These are phyloP conservation scores for Teleiodes luculella DNA, from an alignment of 2,888 invertebrate genomes.

Conservation along the genomic window DNA sequence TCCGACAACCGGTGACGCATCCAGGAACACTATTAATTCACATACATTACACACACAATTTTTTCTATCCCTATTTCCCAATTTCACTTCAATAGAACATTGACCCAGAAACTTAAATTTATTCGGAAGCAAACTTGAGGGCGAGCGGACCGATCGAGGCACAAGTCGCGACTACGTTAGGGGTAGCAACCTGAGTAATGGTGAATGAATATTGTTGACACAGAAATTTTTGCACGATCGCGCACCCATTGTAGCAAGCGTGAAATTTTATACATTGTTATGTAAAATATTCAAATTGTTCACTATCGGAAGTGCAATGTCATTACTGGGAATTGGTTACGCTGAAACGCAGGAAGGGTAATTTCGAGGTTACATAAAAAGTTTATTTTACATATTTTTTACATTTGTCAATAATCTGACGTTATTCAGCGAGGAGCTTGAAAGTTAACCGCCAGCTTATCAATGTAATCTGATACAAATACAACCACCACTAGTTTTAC, in stretches of 20 bases:
- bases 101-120: conserved; percentile 6
- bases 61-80: conserved; percentile 22
- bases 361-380: conserved; percentile 16
- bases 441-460: background rate
- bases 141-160: conserved; percentile 23
- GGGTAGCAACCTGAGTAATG: conserved; percentile 36
- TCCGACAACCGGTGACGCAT: conserved; percentile 68
- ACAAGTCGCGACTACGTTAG: conserved; percentile 31
- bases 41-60: conserved; percentile 46
- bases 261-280: conserved; percentile 36
- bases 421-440: background rate
- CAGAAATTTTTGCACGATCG: conserved; percentile 41
- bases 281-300: conserved; percentile 30
- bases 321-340: conserved; percentile 37
- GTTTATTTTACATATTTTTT: conserved; percentile 14
- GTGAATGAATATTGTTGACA: conserved; percentile 44
- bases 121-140: background rate
- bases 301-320: conserved; percentile 39
- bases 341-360: conserved; percentile 2
- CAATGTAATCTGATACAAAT: conserved; percentile 11
- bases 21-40: conserved; percentile 66
- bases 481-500: conserved; percentile 6
- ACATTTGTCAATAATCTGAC: conserved; percentile 11
- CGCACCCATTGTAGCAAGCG: conserved; percentile 36
- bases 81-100: conserved; percentile 13